Conservation (phyloP, 2,113 vertebrate species). For the Hemibagrus wyckioides region DNA sequence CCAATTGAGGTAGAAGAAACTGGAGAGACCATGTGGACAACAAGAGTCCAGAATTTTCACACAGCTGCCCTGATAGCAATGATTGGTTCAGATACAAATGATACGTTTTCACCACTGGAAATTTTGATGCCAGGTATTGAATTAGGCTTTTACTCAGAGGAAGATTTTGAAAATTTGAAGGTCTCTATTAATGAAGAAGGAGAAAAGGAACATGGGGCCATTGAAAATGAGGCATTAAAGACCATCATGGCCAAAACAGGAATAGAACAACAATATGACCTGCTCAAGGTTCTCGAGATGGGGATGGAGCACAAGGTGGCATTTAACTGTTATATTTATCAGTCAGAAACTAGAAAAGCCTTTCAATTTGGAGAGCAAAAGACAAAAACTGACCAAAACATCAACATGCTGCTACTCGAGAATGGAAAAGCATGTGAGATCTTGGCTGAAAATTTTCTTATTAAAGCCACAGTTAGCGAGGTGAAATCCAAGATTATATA, state of each 20-base stretch:
- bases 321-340: slow-evolving; percentile 41
- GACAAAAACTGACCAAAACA: slow-evolving; percentile 23
- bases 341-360: slow-evolving; percentile 30
- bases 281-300: slow-evolving; percentile 42
- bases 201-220: background rate
- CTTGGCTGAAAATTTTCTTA: slow-evolving; percentile 34
- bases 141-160: slow-evolving; percentile 42
- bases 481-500: background rate
- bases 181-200: background rate
- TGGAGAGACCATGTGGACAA: slow-evolving; percentile 41
- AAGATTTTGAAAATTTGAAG: slow-evolving; percentile 30
- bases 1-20: slow-evolving; percentile 47
- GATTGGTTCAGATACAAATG: slow-evolving; percentile 15
- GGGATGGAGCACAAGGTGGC: slow-evolving; percentile 25
- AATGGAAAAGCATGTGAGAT: slow-evolving; percentile 49
- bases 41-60: slow-evolving; percentile 50
- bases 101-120: slow-evolving; percentile 16
- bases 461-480: slow-evolving; percentile 25
- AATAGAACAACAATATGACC: slow-evolving; percentile 42
- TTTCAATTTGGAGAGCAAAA: background rate
- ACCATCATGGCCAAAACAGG: slow-evolving; percentile 43
- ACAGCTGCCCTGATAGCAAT: slow-evolving; percentile 33
- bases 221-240: slow-evolving; percentile 4
- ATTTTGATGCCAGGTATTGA: slow-evolving; percentile 37
- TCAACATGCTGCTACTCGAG: slow-evolving; percentile 43